Percentiles rank a stretch among this genome's conserved stretches.
These are phyloP conservation scores for Podarcis siculus DNA, from an alignment of 2,797 vertebrate species.

Conservation along the genomic window DNA sequence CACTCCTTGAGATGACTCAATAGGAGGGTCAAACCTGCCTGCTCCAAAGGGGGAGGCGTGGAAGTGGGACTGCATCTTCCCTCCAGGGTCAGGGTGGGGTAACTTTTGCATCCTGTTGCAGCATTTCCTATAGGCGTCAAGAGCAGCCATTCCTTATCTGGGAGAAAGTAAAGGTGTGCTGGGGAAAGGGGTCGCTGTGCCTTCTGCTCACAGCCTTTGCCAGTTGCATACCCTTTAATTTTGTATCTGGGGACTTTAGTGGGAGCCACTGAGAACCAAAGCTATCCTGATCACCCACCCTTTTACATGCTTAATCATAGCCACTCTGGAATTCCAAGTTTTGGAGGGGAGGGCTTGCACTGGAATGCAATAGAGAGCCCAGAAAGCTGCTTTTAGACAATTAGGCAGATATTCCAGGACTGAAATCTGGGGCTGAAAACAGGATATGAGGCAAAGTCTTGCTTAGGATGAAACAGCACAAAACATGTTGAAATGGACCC, in stretches of 20 bases:
- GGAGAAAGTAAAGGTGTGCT: not conserved
- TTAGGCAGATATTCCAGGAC: not conserved
- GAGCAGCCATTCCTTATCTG: not conserved
- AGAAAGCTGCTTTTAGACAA: not conserved
- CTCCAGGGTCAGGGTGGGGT: not conserved
- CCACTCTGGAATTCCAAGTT: not conserved
- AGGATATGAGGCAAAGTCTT: not conserved
- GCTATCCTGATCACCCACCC: not conserved
- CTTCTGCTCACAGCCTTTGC: not conserved
- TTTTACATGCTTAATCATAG: not conserved
- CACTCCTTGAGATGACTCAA: not conserved
- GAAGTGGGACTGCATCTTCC: not conserved
- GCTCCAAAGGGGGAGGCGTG: not conserved
- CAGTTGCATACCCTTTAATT: not conserved
- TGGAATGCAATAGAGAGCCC: not conserved
- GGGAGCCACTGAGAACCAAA: not conserved
- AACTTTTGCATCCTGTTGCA: not conserved
- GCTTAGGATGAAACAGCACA: no score
- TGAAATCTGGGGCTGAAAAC: not conserved
- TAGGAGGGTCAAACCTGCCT: no score
- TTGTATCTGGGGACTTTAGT: not conserved
- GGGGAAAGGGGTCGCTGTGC: not conserved
- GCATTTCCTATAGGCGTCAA: not conserved
- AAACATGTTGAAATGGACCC: not conserved
- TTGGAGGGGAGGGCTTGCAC: not conserved